phyloP scores from a whole-genome alignment of 1,140 invertebrate genomes.

The Onthophagus taurus region DNA sequence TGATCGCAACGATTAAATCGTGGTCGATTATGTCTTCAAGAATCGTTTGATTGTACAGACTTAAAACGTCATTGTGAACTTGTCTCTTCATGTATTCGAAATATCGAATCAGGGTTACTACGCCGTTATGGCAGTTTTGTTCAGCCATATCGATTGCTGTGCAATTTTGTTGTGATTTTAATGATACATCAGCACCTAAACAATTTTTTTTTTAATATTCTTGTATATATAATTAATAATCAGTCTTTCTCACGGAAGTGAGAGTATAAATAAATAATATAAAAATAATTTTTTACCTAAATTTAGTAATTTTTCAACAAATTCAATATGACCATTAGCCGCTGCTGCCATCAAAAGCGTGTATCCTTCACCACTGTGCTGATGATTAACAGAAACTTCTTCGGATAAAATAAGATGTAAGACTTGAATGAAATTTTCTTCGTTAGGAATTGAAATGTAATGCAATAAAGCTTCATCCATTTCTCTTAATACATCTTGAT shows the following conservation, averaged over 20 bases:
- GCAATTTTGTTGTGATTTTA: conserved; percentile 9
- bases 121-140: no score
- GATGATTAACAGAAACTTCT: conserved; percentile 54
- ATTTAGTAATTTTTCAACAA: conserved; percentile 54
- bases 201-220: background rate
- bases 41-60: conserved; percentile 20
- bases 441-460: conserved; percentile 47
- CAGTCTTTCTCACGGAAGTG: background rate
- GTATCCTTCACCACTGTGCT: conserved; percentile 55
- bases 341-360: conserved; percentile 64
- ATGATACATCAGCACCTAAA: conserved; percentile 7
- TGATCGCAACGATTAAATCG: conserved; percentile 53
- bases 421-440: conserved; percentile 54
- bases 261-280: background rate
- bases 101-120: no score
- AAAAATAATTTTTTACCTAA: conserved; percentile 36
- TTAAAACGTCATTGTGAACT: background rate
- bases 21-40: conserved; percentile 50
- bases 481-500: conserved; percentile 26
- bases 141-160: conserved; percentile 4
- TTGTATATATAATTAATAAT: no score
- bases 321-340: conserved; percentile 49
- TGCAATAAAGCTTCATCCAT: conserved; percentile 52
- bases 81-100: no score
- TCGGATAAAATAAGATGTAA: conserved; percentile 56